These are phyloP conservation scores for Numida meleagris DNA, from an alignment of 2,113 vertebrate genomes.

Conservation along the genomic window DNA sequence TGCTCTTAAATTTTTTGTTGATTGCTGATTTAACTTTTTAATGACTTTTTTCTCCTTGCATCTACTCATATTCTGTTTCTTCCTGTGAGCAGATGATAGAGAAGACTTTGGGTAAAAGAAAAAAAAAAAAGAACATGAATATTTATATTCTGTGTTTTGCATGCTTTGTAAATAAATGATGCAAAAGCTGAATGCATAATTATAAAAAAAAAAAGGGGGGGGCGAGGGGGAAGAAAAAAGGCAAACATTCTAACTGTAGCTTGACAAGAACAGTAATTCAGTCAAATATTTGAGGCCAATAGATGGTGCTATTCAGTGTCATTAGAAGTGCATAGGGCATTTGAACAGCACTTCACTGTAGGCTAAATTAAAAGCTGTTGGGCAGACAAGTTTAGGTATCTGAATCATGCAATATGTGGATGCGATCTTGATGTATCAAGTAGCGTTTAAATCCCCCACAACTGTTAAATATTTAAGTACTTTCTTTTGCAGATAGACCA, in stretches of 20 bases:
- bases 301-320: conserved; percentile 48
- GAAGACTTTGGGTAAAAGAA: not conserved
- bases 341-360: not conserved
- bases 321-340: not conserved
- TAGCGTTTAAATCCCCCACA: not conserved
- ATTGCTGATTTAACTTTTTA: not conserved
- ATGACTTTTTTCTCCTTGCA: not conserved
- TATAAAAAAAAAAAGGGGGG: not conserved
- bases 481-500: not conserved
- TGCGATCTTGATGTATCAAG: not conserved
- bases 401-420: not conserved
- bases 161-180: conserved; percentile 11
- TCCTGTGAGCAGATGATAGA: not conserved
- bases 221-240: no score
- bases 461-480: not conserved
- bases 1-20: not conserved
- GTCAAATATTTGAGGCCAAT: not conserved
- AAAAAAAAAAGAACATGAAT: not conserved
- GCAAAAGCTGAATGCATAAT: not conserved
- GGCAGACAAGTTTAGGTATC: not conserved
- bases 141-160: not conserved
- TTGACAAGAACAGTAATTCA: not conserved
- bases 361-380: not conserved
- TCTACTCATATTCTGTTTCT: not conserved
- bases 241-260: not conserved